These are phyloP conservation scores for Poeciliopsis presidionis DNA, from an alignment of 2,797 vertebrate genomes.

Conservation along the genomic window DNA sequence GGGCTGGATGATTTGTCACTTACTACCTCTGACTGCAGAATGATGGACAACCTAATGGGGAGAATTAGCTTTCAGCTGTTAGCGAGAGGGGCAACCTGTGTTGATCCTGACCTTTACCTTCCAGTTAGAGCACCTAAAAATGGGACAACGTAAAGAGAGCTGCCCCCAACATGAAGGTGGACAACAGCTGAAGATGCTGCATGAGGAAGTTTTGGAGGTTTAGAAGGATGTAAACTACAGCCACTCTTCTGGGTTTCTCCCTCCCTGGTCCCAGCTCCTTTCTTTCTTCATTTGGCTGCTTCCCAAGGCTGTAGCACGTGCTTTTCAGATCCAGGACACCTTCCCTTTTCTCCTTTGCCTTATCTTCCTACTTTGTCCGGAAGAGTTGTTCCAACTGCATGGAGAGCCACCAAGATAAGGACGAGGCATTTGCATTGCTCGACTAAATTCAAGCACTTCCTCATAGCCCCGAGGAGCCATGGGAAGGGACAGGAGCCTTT, in stretches of 20 bases:
- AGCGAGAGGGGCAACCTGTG: conserved; percentile 7
- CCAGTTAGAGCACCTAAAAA: conserved; percentile 22
- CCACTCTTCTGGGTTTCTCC: conserved; percentile 38
- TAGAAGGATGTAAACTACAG: conserved; percentile 52
- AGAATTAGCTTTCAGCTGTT: conserved; percentile 42
- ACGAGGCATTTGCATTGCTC: conserved; percentile 50
- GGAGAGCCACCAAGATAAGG: conserved; percentile 51
- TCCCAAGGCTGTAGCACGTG: conserved; percentile 50
- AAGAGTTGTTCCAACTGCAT: conserved; percentile 59
- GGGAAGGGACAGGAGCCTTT: conserved; percentile 92
- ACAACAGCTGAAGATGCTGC: conserved; percentile 48
- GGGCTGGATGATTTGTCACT: conserved; percentile 55
- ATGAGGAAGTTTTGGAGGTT: conserved; percentile 60
- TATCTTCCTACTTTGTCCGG: conserved; percentile 37
- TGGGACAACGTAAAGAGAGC: conserved; percentile 29
- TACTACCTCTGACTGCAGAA: conserved; percentile 37
- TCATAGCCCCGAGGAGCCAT: conserved; percentile 74
- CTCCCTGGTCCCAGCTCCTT: conserved; percentile 45
- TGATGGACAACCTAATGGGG: conserved; percentile 49
- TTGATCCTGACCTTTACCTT: conserved; percentile 37
- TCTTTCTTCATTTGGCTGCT: conserved; percentile 55
- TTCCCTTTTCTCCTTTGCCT: conserved; percentile 29
- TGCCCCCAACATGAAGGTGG: conserved; percentile 39
- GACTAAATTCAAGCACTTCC: conserved; percentile 61
- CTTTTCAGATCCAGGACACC: conserved; percentile 56